Evolutionary conservation across 2,888 invertebrate genomes (phyloP), one percentile per base, ranked within the genome.

Genomic region (Agrotis puta): DNA sequence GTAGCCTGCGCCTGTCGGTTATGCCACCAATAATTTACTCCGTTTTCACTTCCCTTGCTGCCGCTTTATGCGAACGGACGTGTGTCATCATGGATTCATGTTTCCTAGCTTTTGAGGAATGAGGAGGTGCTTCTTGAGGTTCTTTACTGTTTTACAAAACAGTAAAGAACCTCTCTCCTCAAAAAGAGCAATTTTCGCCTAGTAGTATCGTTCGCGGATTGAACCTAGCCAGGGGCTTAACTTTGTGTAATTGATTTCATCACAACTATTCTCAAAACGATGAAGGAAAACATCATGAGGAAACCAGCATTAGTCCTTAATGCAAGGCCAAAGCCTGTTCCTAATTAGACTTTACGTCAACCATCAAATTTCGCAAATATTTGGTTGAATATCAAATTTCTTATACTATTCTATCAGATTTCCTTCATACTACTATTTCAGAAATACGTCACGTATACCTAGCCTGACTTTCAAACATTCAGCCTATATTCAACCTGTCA

Each of bases 11-110:
- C 70, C 81, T 86, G 87, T 86, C 85, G 81, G 84, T 85, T 86
- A 86, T 86, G 81, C 77, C 77, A 67, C 83, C 84, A 81, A 86
- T 88, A 88, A 88, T 88, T 88, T 84, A 80, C 88, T 77, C 74
- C 69, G 74, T 79, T 79, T 78, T 78, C 72, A 79, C 79, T 70
- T 74, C 57, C 27, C 43, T 20, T 2, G 51, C 51, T 63, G n/a
- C 24, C 18, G 54, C 27, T 67, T 63, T 20, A 51, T 43, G 48
- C 39, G 45, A 48, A 47, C 33, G 67, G 64, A 65, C 57, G 24
- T 64, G 62, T 80, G 54, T 59, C 64, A 24, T 81, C 43, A 33
- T 33, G 22, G 39, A 54, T 70, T 66, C 16, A 20, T 27, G 45
- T 51, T 64, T 27, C 43, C 18, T 33, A 39, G n/a, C 9, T 64